Base-by-base conservation (phyloP, 2,888 invertebrate genomes). In the Nemapogon koenigi region DNA sequence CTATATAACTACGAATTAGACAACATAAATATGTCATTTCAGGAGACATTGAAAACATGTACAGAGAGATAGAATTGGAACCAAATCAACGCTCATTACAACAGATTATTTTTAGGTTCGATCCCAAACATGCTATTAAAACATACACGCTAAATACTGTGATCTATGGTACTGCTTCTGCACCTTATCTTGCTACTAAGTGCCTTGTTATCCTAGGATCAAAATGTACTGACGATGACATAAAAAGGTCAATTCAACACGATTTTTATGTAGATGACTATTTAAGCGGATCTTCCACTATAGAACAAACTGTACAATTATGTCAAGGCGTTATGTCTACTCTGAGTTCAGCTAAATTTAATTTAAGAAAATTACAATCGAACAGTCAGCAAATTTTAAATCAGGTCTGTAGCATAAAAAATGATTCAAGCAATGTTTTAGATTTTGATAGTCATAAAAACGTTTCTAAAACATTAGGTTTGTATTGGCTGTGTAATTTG, bases 121-220 rank as follows among this genome's bases (percentile, higher is more conserved):
- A 47, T 29, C 25, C 33, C 1, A 15, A 28, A 14, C 13, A 46
- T 16, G 41, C 41, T 6, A 18, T 47, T 6, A 43, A 47, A 43
- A 41, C 40, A 16, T 46, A 31, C 2, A 29, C 22, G 8, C 14
- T 38, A 10, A 47, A 46, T 8, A 49, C 46, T 2, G 40, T 49
- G 2, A 49, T 46, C 3, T 53, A 50, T 26, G 49, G 49, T 7
- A 49, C 45, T 4, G 44, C 49, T 14, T 48, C 45, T 18, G 49
- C 49, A 1, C 46, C 48, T 4, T 49, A 46, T 27, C 16, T 49
- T 33, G 49, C 45, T 1, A 51, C 46, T 2, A 47, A 42, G 35
- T 50, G 49, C 30, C 35, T 51, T 14, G 35, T 41, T 1, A 31
- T 29, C 2, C 37, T 52, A 1, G 48, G 47, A 14, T 16, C 35